Conservation (phyloP, 1,140 invertebrate species). For the Nasonia giraulti region DNA sequence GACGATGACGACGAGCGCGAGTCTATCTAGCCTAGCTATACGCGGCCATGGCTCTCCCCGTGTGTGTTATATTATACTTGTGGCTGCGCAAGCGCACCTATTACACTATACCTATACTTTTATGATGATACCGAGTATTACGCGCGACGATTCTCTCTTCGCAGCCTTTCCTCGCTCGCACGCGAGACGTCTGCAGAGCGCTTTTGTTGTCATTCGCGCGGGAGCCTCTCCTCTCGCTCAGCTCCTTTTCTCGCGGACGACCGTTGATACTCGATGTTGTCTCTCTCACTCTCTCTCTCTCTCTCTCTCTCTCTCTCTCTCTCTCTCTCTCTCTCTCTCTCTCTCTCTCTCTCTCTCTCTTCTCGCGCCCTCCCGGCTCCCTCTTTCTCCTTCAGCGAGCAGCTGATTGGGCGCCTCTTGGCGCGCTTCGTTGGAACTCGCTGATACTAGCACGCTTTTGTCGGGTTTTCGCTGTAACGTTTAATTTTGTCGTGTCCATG, state of each 20-base stretch:
- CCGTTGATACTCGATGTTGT: background rate
- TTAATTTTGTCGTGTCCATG: too few species aligned
- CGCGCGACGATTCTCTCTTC: too few species aligned
- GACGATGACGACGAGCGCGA: background rate
- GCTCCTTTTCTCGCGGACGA: background rate
- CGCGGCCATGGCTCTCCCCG: background rate
- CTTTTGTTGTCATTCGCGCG: conserved; percentile 30
- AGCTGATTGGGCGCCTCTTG: conserved; percentile 26
- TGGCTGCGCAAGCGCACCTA: background rate
- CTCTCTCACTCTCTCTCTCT: background rate
- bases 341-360: background rate
- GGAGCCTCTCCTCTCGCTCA: background rate
- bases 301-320: too few species aligned
- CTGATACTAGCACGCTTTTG: background rate
- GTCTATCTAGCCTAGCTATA: background rate
- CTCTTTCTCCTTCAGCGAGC: conserved; percentile 1
- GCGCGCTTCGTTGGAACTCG: conserved; percentile 20
- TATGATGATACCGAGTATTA: too few species aligned
- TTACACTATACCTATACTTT: too few species aligned
- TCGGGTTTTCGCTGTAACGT: too few species aligned
- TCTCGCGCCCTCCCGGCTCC: background rate
- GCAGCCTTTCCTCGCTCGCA: too few species aligned
- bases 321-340: background rate
- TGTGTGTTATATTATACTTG: background rate
- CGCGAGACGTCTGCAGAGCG: background rate